These are phyloP conservation scores for Halichoerus grypus DNA, from an alignment of 2,113 vertebrate genomes.

Conservation along the genomic window DNA sequence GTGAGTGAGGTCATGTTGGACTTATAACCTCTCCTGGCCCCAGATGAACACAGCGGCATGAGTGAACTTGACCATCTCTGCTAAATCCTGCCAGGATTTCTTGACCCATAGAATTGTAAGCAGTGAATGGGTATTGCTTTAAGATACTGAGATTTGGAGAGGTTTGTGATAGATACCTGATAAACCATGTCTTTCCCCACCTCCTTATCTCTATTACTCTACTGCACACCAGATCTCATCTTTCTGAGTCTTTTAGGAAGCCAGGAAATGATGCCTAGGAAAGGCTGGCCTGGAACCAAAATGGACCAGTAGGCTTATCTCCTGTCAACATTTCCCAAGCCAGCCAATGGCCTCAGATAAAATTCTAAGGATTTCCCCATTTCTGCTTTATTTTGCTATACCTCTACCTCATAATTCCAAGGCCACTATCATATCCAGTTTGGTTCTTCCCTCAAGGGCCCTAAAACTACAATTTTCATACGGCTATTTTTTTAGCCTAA, in stretches of 20 bases:
- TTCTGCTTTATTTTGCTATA: constrained; percentile 16
- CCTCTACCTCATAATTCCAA: neutral
- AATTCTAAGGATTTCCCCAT: neutral
- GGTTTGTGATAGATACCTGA: neutral
- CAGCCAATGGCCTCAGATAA: neutral
- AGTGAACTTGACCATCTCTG: neutral
- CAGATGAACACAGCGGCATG: fast-evolving
- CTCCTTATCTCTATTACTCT: neutral
- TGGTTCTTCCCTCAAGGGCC: neutral
- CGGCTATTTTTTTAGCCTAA: neutral
- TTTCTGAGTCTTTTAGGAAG: neutral
- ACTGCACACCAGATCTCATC: neutral
- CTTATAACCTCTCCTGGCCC: neutral
- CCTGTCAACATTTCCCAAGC: neutral
- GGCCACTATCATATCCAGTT: neutral
- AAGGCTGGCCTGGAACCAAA: neutral
- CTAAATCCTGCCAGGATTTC: neutral
- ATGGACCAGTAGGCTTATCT: neutral
- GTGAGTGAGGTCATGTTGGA: neutral
- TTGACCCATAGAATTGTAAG: neutral
- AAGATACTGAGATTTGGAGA: neutral
- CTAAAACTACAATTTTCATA: neutral
- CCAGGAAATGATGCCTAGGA: neutral
- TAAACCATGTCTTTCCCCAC: neutral
- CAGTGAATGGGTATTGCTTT: neutral